Conservation (phyloP, 2,888 invertebrate species). For the Melieria picta region DNA sequence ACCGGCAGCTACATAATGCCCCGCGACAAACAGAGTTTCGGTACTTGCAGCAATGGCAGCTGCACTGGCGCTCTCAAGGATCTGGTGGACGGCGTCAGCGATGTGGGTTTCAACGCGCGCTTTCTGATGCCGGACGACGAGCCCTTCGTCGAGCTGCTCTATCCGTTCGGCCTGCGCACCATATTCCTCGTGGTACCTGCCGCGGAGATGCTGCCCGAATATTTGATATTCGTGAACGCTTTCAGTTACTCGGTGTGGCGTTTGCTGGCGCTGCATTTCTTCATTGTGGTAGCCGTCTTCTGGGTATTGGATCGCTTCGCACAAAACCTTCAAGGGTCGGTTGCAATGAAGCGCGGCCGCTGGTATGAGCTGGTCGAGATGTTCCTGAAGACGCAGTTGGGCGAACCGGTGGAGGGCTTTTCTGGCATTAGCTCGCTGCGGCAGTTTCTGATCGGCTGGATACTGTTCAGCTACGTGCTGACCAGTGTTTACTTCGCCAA, state of each 20-base stretch:
- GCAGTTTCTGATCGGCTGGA: conserved; percentile 56
- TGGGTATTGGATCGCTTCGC: conserved; percentile 34
- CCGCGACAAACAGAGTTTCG: conserved; percentile 51
- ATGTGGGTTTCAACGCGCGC: conserved; percentile 53
- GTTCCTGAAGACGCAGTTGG: conserved; percentile 54
- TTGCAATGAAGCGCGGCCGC: conserved; percentile 26
- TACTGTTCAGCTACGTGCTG: conserved; percentile 58
- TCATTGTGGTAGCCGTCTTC: conserved; percentile 42
- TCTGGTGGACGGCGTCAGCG: conserved; percentile 44
- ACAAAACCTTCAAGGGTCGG: conserved; percentile 17
- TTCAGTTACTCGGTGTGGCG: conserved; percentile 51
- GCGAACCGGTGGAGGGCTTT: conserved; percentile 52
- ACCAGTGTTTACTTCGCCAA: conserved; percentile 59
- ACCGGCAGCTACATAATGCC: conserved; percentile 51
- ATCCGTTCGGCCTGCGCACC: conserved; percentile 50
- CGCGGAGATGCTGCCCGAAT: conserved; percentile 51
- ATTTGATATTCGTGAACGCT: conserved; percentile 54
- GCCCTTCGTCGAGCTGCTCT: conserved; percentile 48
- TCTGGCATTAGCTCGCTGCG: conserved; percentile 54
- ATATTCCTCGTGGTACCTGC: conserved; percentile 58
- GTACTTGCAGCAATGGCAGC: conserved; percentile 48
- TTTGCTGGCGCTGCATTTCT: conserved; percentile 47
- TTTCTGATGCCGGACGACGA: conserved; percentile 47
- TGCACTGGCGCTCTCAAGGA: conserved; percentile 51
- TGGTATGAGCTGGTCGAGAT: conserved; percentile 54